Evolutionary conservation across 2,888 invertebrate genomes (phyloP), one percentile per base, ranked within the genome.

Genomic region (Epinotia ramella): DNA sequence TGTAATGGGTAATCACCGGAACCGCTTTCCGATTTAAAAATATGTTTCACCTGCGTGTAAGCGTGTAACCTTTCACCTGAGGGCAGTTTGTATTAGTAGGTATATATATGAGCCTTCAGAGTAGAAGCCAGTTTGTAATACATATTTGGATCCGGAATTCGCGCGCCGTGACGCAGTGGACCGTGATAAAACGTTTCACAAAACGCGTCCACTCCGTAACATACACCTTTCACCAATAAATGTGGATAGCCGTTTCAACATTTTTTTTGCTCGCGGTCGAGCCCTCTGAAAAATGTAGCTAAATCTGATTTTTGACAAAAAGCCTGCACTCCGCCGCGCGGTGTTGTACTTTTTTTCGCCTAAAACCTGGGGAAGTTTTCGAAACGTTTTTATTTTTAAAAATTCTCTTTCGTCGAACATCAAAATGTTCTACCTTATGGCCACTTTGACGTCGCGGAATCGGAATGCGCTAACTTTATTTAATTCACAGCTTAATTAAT

Each of bases 281-380:
- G 12, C 11, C n/a, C 63, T 33, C 20, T 40, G 24, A 56, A 57
- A 70, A 60, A 65, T 44, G 76, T 62, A 33, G 66, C 71, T 67
- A 67, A 76, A 76, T 57, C 67, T 44, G 76, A 67, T 67, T 76
- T 44, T 56, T 67, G 57, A 33, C 71, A 66, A 67, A 70, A 62
- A 71, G 57, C 60, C 66, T 53, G 74, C 60, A 56, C 59, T 53
- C 33, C 20, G 16, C 46, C 53, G 65, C 20, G 20, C 40, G 60
- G 46, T 7, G 40, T 60, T 68, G 63, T 57, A 7, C 62, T 53
- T 71, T 71, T 56, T 72, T 59, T 72, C 7, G 33, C 53, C 12
- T 13, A 16, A 44, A 70, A 16, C 11, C 20, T 18, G 12, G 18
- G 57, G 20, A 69, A 46, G 59, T 7, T 24, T 28, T 28, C 28